phyloP scores from a whole-genome alignment of 35 echinoderm and acorn worm genomes.

The Chiridota heheva region DNA sequence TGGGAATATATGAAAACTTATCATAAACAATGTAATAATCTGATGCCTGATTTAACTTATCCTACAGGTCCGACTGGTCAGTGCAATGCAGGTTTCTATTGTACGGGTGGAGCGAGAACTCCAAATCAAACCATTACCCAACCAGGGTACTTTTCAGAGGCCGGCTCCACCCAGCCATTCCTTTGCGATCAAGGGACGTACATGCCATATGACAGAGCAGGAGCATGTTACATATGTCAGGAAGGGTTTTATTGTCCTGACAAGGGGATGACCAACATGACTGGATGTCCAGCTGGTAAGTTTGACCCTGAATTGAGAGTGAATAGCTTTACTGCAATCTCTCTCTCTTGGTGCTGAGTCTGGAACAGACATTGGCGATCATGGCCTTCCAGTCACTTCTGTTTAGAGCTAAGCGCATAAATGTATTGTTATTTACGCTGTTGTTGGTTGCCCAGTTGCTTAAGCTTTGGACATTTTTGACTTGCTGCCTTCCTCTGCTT shows the following conservation, averaged over 20 bases:
- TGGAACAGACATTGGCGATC: too few relatives aligned
- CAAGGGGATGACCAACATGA: slow-evolving; percentile 87
- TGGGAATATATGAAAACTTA: too few relatives aligned
- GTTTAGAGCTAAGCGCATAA: too few relatives aligned
- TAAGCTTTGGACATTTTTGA: too few relatives aligned
- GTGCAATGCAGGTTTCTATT: slow-evolving; percentile 90
- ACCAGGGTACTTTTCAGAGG: slow-evolving; percentile 81
- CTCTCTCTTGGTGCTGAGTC: too few relatives aligned
- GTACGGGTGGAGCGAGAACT: slow-evolving; percentile 72
- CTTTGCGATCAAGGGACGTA: slow-evolving; percentile 75
- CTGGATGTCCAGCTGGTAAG: slow-evolving; percentile 85
- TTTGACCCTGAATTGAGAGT: neutral
- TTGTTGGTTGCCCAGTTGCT: too few relatives aligned
- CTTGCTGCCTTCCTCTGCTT: too few relatives aligned
- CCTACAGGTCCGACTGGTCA: slow-evolving; percentile 75
- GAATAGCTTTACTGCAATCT: too few relatives aligned
- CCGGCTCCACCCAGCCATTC: slow-evolving; percentile 69
- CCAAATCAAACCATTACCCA: slow-evolving; percentile 86
- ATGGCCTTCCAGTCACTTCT: too few relatives aligned
- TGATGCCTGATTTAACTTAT: slow-evolving; percentile 5
- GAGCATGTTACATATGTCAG: slow-evolving; percentile 73
- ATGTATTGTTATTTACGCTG: too few relatives aligned
- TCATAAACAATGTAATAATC: too few relatives aligned
- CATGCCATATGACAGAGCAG: slow-evolving; percentile 91
- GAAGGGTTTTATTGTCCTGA: slow-evolving; percentile 88